Base-by-base conservation (phyloP, 2,888 invertebrate genomes). In the Cactoblastis cactorum region DNA sequence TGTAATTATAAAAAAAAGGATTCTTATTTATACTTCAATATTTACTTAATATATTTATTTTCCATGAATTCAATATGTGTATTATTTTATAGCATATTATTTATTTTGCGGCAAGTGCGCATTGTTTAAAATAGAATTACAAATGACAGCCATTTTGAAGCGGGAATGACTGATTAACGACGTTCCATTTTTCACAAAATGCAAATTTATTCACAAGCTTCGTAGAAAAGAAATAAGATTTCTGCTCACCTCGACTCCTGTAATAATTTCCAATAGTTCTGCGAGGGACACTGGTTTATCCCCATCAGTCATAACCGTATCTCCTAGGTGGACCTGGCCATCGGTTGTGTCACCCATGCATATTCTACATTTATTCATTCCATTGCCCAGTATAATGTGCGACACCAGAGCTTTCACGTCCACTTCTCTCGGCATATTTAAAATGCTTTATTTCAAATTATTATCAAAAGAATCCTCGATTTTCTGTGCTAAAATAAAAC, bases 171-270 rank as follows among this genome's bases (percentile, higher is more conserved):
- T n/a, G n/a, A n/a, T n/a, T n/a, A n/a, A n/a, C n/a, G n/a, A 74
- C 88, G 88, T 87, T 89, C 83, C 87, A 79, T 88, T 88, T 68
- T 67, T 60, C 83, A 72, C 85, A 88, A 74, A 77, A 80, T 8
- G 8, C 5, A 3, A 1, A 28, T 6, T 28, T 6, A 9, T 1
- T 28, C 8, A 9, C 3, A 28, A 28, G 28, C 8, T 6, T 28
- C 9, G 53, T 56, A 34, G 48, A 59, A 56, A 45, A 32, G n/a
- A 37, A 51, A 34, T 35, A 41, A 38, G 17, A 52, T 58, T 63
- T 55, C 50, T 55, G 58, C 75, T 61, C 66, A 84, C 89, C 83
- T 85, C 74, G 3, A 86, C 77, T 69, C 89, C 89, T 48, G 88
- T 84, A 51, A 88, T 75, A 33, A 73, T 68, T 72, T 84, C 80